Evolutionary conservation across 2,888 invertebrate genomes (phyloP).

Genomic region (Aradus depressus): DNA sequence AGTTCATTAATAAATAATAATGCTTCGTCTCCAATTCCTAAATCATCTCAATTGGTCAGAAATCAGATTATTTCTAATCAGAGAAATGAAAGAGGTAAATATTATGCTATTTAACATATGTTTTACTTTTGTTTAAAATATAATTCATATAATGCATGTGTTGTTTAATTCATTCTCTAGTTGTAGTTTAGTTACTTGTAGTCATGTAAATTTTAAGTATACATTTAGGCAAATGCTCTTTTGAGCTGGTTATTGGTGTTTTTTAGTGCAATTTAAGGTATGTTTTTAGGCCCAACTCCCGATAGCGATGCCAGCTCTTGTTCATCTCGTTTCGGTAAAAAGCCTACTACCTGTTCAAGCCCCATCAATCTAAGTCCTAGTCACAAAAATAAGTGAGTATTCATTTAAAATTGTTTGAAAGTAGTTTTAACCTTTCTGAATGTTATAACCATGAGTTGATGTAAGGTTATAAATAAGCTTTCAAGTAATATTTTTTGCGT

Average conservation of each 20-base stretch:
- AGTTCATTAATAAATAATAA: constrained; percentile 13
- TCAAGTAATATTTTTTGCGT: too few relatives aligned
- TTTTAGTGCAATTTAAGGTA: constrained; percentile 3
- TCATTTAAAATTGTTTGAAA: too few relatives aligned
- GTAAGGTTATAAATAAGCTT: too few relatives aligned
- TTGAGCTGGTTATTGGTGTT: constrained; percentile 3
- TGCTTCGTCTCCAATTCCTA: constrained; percentile 24
- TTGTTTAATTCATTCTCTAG: not conserved
- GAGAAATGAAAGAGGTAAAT: constrained; percentile 17
- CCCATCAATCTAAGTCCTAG: constrained; percentile 16
- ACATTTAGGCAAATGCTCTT: constrained; percentile 8
- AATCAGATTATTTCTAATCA: constrained; percentile 16
- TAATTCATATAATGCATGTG: constrained; percentile 5
- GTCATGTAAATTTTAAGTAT: not conserved
- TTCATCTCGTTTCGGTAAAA: constrained; percentile 11
- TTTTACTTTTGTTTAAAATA: not conserved
- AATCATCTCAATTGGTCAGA: constrained; percentile 27
- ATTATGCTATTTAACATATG: too few relatives aligned
- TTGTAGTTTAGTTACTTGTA: not conserved
- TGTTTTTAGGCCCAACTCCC: constrained; percentile 16
- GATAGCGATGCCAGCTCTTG: constrained; percentile 15
- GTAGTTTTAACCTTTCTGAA: too few relatives aligned
- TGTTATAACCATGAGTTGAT: too few relatives aligned
- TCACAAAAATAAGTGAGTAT: constrained; percentile 16
- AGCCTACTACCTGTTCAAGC: constrained; percentile 5